phyloP scores from a whole-genome alignment of 2,797 vertebrate genomes.

The Halcyon badia region DNA sequence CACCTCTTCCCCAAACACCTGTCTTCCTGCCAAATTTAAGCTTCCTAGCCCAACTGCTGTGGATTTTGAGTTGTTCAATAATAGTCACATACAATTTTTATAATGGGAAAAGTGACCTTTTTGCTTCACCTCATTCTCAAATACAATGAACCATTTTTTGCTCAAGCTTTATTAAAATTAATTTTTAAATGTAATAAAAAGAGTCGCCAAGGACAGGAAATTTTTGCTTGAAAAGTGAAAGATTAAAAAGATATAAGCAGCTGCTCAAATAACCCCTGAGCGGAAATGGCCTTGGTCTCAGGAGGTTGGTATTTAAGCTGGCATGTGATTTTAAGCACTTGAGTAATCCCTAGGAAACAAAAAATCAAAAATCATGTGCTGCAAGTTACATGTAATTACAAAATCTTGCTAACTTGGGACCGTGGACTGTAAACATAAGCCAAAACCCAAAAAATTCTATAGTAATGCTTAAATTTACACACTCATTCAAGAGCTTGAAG shows the following conservation, averaged over 20 bases:
- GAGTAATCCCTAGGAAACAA: slow-evolving; percentile 8
- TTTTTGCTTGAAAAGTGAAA: slow-evolving; percentile 13
- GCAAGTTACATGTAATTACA: background rate
- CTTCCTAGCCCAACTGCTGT: background rate
- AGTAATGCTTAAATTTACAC: background rate
- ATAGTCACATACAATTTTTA: background rate
- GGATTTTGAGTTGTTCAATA: background rate
- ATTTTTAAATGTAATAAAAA: background rate
- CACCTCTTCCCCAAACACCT: slow-evolving; percentile 1
- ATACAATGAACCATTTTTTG: background rate
- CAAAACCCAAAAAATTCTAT: background rate
- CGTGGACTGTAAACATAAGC: background rate
- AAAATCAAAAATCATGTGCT: background rate
- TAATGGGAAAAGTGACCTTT: background rate
- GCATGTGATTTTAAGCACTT: slow-evolving; percentile 33
- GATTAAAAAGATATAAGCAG: slow-evolving; percentile 13
- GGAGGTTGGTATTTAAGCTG: slow-evolving; percentile 26
- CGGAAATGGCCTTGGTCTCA: background rate
- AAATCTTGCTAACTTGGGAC: background rate
- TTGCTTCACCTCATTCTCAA: slow-evolving; percentile 17
- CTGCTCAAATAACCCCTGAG: background rate
- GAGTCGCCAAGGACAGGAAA: background rate
- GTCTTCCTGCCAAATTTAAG: slow-evolving; percentile 5
- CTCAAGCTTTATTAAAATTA: slow-evolving; percentile 10
- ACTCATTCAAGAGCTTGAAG: background rate